These are phyloP conservation scores for Muntiacus muntjak DNA, from an alignment of 2,113 vertebrate genomes.

Conservation along the genomic window DNA sequence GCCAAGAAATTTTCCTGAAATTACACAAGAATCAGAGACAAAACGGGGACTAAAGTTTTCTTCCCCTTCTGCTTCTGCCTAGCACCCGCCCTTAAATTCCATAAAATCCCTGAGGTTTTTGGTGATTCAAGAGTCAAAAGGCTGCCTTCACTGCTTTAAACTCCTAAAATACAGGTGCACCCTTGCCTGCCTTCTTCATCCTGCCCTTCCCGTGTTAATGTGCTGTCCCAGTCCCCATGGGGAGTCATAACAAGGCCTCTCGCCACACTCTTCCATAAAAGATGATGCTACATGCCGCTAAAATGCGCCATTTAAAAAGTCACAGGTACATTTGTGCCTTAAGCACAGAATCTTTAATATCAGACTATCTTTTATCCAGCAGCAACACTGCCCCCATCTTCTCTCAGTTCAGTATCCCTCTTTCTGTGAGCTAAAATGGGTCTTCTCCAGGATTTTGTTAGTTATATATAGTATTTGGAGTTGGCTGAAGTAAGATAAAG, in stretches of 20 bases:
- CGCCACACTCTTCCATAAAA: not conserved
- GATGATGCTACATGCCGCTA: not conserved
- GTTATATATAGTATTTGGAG: not conserved
- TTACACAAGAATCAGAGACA: not conserved
- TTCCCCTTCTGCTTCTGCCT: not conserved
- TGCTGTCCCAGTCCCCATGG: not conserved
- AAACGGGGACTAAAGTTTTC: not conserved
- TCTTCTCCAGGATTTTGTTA: not conserved
- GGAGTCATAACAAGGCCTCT: not conserved
- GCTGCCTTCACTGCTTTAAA: not conserved
- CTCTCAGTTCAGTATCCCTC: not conserved
- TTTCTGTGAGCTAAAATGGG: not conserved
- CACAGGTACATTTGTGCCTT: slow-evolving; percentile 17
- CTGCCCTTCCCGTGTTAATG: not conserved
- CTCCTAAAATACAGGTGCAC: not conserved
- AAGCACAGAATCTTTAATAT: slow-evolving; percentile 49
- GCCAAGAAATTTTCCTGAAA: not conserved
- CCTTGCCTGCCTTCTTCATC: not conserved
- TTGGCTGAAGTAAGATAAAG: not conserved
- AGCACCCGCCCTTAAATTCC: not conserved
- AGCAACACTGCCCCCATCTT: not conserved
- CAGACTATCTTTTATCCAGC: not conserved
- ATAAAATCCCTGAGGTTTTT: not conserved
- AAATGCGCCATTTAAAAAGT: slow-evolving; percentile 9
- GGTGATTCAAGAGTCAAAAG: not conserved